Evolutionary conservation across 1,140 invertebrate genomes (phyloP).

Genomic region (Caenorhabditis inopinata): DNA sequence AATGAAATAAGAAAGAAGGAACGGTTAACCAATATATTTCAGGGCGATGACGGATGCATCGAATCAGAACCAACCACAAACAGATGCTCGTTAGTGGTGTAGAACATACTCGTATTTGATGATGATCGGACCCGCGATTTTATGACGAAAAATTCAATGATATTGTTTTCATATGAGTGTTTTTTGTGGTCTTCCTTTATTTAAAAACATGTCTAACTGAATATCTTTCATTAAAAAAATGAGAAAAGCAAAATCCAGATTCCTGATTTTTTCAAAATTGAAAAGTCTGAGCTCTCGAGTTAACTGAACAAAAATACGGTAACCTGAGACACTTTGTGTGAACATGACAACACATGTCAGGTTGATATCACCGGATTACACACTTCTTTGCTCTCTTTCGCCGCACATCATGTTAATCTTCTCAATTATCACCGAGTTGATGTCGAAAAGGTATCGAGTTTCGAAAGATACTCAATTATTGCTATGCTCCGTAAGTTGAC

Average conservation of each 20-base stretch:
- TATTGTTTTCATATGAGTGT: constrained; percentile 26
- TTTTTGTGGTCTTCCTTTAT: no score
- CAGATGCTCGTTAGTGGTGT: constrained; percentile 32
- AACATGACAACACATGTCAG: constrained; percentile 34
- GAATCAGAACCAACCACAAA: constrained; percentile 21
- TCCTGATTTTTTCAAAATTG: no score
- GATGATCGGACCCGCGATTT: constrained; percentile 17
- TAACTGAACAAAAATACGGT: constrained; percentile 1
- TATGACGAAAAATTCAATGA: constrained; percentile 27
- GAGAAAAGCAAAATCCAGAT: no score
- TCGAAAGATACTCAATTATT: not conserved
- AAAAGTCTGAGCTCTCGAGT: not conserved
- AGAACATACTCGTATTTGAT: constrained; percentile 28
- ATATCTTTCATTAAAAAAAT: no score
- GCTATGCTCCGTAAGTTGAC: not conserved
- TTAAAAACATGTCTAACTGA: no score
- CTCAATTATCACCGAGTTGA: constrained; percentile 28
- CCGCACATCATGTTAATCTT: constrained; percentile 31
- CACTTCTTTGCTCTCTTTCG: not conserved
- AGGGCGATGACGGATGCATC: constrained; percentile 28
- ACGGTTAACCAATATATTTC: constrained; percentile 23
- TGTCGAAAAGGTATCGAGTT: not conserved
- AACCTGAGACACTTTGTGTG: constrained; percentile 7
- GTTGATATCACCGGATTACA: constrained; percentile 24
- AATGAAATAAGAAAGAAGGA: not conserved